phyloP scores from a whole-genome alignment of 2,888 invertebrate species.

The Sisyra terminalis region DNA sequence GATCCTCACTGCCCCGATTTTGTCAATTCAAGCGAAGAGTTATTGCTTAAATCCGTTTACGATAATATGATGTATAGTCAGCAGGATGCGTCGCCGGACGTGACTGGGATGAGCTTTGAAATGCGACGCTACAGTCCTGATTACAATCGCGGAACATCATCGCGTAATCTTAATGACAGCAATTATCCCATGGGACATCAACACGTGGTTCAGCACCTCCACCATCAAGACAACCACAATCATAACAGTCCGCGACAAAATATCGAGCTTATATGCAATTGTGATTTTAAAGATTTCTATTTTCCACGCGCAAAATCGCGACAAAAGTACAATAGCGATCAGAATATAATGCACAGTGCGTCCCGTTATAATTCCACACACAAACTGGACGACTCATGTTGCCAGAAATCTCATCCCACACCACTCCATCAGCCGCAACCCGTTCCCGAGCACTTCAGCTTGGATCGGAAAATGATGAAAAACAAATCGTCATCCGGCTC shows the following conservation, averaged over 20 bases:
- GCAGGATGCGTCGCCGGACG: not conserved
- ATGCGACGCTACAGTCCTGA: not conserved
- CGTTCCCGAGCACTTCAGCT: slow-evolving; percentile 2
- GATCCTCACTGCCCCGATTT: slow-evolving; percentile 8
- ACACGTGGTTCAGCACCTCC: too few relatives aligned
- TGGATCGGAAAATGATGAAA: slow-evolving; percentile 6
- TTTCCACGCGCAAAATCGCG: slow-evolving; percentile 7
- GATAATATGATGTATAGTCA: slow-evolving; percentile 5
- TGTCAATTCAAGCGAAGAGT: slow-evolving; percentile 7
- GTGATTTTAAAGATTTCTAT: slow-evolving; percentile 7
- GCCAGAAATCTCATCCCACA: too few relatives aligned
- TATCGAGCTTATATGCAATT: slow-evolving; percentile 6
- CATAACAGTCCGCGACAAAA: slow-evolving; percentile 5
- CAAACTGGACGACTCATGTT: not conserved
- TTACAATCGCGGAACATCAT: too few relatives aligned
- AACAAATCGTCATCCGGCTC: not conserved
- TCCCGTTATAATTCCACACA: not conserved
- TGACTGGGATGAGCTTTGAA: not conserved
- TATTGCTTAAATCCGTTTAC: slow-evolving; percentile 5
- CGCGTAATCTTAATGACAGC: too few relatives aligned
- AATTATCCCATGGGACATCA: too few relatives aligned
- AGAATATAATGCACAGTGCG: slow-evolving; percentile 6
- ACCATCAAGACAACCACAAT: too few relatives aligned
- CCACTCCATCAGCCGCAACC: not conserved
- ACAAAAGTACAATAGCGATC: slow-evolving; percentile 6